These are phyloP conservation scores for Heptranchias perlo DNA, from an alignment of 2,113 vertebrate genomes.

Conservation along the genomic window DNA sequence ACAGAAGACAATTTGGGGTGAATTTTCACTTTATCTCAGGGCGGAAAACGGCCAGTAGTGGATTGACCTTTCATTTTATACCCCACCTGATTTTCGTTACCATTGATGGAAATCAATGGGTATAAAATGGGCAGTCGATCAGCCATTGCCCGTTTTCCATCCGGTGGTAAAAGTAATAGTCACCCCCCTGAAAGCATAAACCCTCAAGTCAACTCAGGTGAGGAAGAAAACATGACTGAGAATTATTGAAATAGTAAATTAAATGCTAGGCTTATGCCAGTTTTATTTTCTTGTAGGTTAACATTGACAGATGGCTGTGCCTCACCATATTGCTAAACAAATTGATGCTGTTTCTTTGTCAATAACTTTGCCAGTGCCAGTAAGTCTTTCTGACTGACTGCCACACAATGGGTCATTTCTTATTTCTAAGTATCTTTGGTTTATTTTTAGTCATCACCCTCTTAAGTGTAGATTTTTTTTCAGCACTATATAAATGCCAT, in stretches of 20 bases:
- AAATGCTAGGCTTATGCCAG: neutral
- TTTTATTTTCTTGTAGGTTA: neutral
- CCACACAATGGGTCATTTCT: neutral
- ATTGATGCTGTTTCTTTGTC: neutral
- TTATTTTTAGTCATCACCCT: conserved; percentile 25
- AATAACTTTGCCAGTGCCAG: neutral
- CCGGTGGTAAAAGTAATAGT: neutral
- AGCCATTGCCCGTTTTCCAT: no score
- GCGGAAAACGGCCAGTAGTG: neutral
- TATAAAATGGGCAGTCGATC: neutral
- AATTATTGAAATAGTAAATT: conserved; percentile 1
- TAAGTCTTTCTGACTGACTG: conserved; percentile 18
- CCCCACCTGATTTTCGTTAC: neutral
- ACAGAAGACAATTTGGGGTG: neutral
- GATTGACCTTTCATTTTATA: neutral
- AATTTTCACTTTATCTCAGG: neutral
- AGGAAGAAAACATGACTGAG: neutral
- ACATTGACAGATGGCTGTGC: neutral
- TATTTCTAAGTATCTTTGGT: conserved; percentile 15
- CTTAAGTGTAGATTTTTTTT: neutral
- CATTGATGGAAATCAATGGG: neutral
- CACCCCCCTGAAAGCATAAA: neutral
- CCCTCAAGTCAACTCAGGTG: neutral
- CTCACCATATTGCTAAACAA: neutral
- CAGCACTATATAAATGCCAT: neutral